phyloP scores from a whole-genome alignment of 2,888 invertebrate species.

The Eulithis testata region DNA sequence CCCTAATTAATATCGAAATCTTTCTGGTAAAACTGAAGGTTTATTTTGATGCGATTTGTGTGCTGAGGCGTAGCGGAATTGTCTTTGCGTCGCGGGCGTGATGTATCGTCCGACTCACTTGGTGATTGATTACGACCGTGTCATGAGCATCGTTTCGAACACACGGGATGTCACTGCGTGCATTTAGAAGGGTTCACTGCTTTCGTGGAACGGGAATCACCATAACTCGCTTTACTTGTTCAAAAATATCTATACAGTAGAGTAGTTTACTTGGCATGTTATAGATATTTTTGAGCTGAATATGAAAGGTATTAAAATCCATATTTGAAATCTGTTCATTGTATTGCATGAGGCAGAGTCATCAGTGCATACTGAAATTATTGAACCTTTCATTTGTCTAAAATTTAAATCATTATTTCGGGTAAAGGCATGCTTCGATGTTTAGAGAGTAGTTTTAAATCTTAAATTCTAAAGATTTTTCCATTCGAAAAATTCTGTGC shows the following conservation, averaged over 20 bases:
- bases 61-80: slow-evolving; percentile 26
- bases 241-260: slow-evolving; percentile 62
- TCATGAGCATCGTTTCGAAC: slow-evolving; percentile 69
- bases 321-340: slow-evolving; percentile 58
- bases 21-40: slow-evolving; percentile 28
- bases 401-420: slow-evolving; percentile 29
- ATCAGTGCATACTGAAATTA: slow-evolving; percentile 68
- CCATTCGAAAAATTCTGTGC: slow-evolving; percentile 33
- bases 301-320: slow-evolving; percentile 57
- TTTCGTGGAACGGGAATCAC: slow-evolving; percentile 77
- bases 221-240: slow-evolving; percentile 51
- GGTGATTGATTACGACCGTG: slow-evolving; percentile 70
- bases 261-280: slow-evolving; percentile 34
- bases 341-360: slow-evolving; percentile 75
- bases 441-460: slow-evolving; percentile 54
- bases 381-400: slow-evolving; percentile 40
- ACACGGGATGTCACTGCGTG: slow-evolving; percentile 73
- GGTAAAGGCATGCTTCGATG: slow-evolving; percentile 60
- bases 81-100: slow-evolving; percentile 64
- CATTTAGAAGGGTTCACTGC: slow-evolving; percentile 78
- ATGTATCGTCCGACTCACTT: slow-evolving; percentile 71
- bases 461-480: slow-evolving; percentile 3
- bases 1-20: slow-evolving; percentile 33
- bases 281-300: slow-evolving; percentile 66
- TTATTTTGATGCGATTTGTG: slow-evolving; percentile 39